Evolutionary conservation across 2,888 invertebrate species (phyloP), one percentile per base, ranked within the genome.

Genomic region (Leptinotarsa tumamoca): DNA sequence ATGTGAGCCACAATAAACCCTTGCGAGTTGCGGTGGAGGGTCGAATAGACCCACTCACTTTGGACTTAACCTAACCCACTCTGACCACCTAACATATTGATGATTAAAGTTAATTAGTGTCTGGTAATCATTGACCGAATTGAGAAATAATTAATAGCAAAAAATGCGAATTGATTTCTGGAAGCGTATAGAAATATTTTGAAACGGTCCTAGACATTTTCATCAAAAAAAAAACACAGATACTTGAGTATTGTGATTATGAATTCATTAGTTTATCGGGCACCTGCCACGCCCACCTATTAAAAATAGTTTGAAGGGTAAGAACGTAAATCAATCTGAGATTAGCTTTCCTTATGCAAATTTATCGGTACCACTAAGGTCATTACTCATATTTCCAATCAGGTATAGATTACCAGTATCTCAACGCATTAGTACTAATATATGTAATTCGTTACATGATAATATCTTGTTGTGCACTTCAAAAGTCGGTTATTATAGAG

Each of bases 291-390:
- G 43, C 43, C 43, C 43, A 43, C 43, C 43, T 17, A 23, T 58
- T 27, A 58, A 14, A 15, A 23, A 23, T 4, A 15, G 21, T 21
- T 58, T 58, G 58, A 58, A 23, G 10, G 14, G 23, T 58, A 17
- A 52, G 58, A 23, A 23, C 18, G 58, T 21, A 58, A 58, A 21
- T 23, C 10, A 58, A 23, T 15, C 23, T 21, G 58, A 23, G 21
- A 58, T 15, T 58, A 58, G 21, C 23, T 58, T 58, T 58, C 21
- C 23, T 58, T 58, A 58, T 58, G 58, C 23, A 58, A 58, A 58
- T 58, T 43, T 10, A 58, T 58, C 58, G 3, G 4, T 58, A 4
- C 0, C 23, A 58, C 58, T 58, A 58, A 58, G 58, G 58, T 58
- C 58, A 58, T 58, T 23, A 23, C 58, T 27, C 15, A 58, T 27